Base-by-base conservation (phyloP, 2,113 vertebrate genomes). In the Pterocles orientalis region DNA sequence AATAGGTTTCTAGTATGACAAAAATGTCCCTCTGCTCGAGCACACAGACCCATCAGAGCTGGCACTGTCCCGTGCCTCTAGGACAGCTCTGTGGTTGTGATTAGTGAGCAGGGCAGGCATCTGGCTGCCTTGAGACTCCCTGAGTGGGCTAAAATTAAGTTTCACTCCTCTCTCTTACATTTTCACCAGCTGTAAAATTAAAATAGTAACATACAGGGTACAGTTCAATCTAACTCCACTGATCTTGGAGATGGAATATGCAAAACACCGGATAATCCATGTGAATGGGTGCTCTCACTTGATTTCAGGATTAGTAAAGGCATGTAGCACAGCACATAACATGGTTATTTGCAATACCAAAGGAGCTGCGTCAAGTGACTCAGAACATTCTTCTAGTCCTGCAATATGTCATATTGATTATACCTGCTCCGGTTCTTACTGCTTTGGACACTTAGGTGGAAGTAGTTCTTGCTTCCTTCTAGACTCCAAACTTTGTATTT, bases 321-420 rank as follows among this genome's bases (percentile, higher is more conserved):
- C 31, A 28, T 2, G 7, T 3, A 54, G 51, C 31, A 57, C 36
- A 76, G 43, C 51, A 79, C 0, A 0, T 8, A 66, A 20, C 3
- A 0, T 3, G 20, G 20, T 26, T 43, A 18, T 11, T 47, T 72
- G 12, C 14, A 56, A 2, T 5, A 21, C 12, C 73, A 79, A 50
- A 88, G 21, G 24, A 92, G 36, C 10, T 48, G 62, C 26, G 50
- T 53, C 14, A 18, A 62, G 18, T 12, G 10, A 50, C 41, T 50
- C 29, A 66, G 5, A 0, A 4, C 19, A 18, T 16, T 48, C 36
- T 50, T 19, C 60, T 41, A 4, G 24, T 66, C 36, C n/a, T n/a
- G 12, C 28, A 14, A 14, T 16, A 11, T 41, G 41, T 41, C 41
- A 41, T 14, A 41, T 41, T 41, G 41, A 5, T 41, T 41, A 41